Evolutionary conservation across 2,113 vertebrate genomes (phyloP).

Genomic region (Poeciliopsis retropinna): DNA sequence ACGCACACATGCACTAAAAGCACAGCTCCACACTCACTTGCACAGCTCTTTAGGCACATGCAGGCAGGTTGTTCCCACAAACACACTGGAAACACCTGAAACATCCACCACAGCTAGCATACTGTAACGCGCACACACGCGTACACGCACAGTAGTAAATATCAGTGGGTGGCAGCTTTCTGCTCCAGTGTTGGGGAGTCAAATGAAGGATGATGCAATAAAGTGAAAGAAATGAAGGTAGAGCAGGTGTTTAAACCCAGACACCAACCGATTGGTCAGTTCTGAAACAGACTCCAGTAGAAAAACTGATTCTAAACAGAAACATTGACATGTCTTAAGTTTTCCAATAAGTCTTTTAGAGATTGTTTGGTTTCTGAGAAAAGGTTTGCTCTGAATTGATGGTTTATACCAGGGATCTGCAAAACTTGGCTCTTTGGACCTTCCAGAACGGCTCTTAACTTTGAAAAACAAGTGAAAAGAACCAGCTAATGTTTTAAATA

Average conservation of each 20-base stretch:
- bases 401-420: not conserved
- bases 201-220: slow-evolving; percentile 69
- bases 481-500: too few relatives aligned
- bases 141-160: slow-evolving; percentile 75
- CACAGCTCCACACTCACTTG: slow-evolving; percentile 17
- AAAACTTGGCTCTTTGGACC: too few relatives aligned
- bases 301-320: not conserved
- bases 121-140: slow-evolving; percentile 49
- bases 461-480: too few relatives aligned
- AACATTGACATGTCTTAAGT: not conserved
- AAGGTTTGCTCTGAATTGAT: not conserved
- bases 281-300: not conserved
- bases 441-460: too few relatives aligned
- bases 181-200: slow-evolving; percentile 68
- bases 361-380: not conserved
- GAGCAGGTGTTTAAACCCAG: slow-evolving; percentile 28
- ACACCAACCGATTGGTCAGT: not conserved
- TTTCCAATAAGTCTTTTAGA: not conserved
- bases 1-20: slow-evolving; percentile 54
- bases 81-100: slow-evolving; percentile 90
- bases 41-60: slow-evolving; percentile 12
- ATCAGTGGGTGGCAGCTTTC: slow-evolving; percentile 88
- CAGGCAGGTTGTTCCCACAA: slow-evolving; percentile 85
- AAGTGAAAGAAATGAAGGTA: slow-evolving; percentile 68
- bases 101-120: slow-evolving; percentile 89